These are phyloP conservation scores for Isaurus tuberculatus DNA, from an alignment of 92 coral and sea anemone species.

Conservation along the genomic window DNA sequence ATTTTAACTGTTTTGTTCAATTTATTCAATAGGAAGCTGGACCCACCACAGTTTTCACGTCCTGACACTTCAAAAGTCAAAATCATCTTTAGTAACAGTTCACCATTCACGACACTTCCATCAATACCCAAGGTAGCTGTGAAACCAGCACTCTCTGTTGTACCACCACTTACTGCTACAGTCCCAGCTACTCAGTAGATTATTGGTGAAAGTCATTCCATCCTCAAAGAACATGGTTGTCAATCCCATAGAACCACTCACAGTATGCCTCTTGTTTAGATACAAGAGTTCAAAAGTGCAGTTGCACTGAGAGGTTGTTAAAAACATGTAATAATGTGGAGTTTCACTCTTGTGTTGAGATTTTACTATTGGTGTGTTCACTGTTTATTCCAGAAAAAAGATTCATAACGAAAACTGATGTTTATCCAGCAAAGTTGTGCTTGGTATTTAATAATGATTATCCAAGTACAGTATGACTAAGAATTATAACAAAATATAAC, in stretches of 20 bases:
- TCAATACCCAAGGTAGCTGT: conserved; percentile 82
- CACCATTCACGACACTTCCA: conserved; percentile 84
- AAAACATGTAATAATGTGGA: background rate
- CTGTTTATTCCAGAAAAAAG: background rate
- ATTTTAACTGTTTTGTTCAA: background rate
- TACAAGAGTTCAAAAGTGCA: background rate
- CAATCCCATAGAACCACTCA: background rate
- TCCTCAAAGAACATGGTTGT: background rate
- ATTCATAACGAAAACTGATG: background rate
- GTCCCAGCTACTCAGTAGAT: conserved; percentile 61
- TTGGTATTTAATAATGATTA: background rate
- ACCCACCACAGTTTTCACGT: conserved; percentile 60
- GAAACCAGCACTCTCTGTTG: conserved; percentile 46
- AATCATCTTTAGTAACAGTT: conserved; percentile 73
- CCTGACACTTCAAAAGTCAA: conserved; percentile 92
- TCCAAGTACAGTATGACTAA: conserved; percentile 9
- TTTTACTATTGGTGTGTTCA: conserved; percentile 19
- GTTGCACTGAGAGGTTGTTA: background rate
- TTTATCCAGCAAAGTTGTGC: conserved; percentile 9
- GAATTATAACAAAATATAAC: background rate
- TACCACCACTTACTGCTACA: conserved; percentile 48
- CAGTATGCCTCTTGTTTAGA: background rate
- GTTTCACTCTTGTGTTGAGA: conserved; percentile 2
- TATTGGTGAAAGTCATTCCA: background rate
- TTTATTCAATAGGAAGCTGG: conserved; percentile 54